Evolutionary conservation across 2,113 vertebrate species (phyloP), one percentile per base, ranked within the genome.

Genomic region (Oryzias javanicus): DNA sequence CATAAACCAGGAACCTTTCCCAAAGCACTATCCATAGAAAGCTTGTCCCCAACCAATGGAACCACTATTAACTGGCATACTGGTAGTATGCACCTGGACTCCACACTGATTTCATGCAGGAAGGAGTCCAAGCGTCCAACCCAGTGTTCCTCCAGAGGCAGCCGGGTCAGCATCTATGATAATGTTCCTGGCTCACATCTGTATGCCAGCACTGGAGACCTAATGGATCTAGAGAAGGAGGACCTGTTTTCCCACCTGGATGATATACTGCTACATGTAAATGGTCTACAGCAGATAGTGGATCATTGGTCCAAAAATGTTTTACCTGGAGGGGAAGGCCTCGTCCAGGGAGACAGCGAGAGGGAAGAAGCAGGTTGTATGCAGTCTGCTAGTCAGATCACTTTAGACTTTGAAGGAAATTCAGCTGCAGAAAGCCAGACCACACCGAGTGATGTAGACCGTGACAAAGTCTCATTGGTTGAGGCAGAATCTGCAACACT

Each of bases 1-100:
- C 97, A 99, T 86, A 99, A 98, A 71, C 97, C 97, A 0, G 97
- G 97, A 22, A 99, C 97, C 0, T 99, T 99, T 75, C 97, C 97
- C 55, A 98, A 98, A 89, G 97, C 97, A 0, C 92, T 99, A 53
- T 99, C 97, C 7, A 97, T 98, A 1, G 97, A 99, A 78, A 98
- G 97, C 79, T 91, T 99, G 19, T 93, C 95, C 0, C 93, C 94
- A 47, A 94, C 92, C 55, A 93, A 88, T 10, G 82, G 83, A 51
- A 74, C 86, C 25, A 91, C 84, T 2, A 91, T 92, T 6, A 92
- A 88, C 82, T 97, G 95, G 94, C 93, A 93, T 81, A 89, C 91
- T 0, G 92, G 90, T 5, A 90, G 91, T 67, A 84, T 92, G 79
- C 92, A 93, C 53, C 76, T 93, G 51, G 91, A 90, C 72, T 88